Evolutionary conservation across 2,797 vertebrate genomes (phyloP).

Genomic region (Coracias cyanogaster): DNA sequence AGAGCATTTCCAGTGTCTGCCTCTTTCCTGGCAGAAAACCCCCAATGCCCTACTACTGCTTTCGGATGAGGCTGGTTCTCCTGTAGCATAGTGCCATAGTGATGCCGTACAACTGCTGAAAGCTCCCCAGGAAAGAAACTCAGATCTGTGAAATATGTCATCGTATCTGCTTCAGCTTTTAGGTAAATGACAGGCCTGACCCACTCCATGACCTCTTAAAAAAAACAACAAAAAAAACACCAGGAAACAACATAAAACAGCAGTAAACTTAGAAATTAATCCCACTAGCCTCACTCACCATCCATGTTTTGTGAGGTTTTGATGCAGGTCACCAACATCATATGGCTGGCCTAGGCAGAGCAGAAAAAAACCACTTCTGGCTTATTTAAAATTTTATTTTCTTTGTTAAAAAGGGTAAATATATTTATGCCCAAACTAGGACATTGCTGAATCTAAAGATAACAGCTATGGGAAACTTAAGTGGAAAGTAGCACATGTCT

Average conservation of each 20-base stretch:
- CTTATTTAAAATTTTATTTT: conserved; percentile 9
- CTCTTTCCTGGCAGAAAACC: not conserved
- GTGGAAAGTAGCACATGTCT: conserved; percentile 61
- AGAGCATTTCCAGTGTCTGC: not conserved
- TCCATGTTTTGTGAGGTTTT: not conserved
- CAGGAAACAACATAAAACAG: too few species aligned
- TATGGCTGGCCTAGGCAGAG: not conserved
- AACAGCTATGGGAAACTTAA: conserved; percentile 72
- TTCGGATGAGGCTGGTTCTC: not conserved
- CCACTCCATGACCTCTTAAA: not conserved
- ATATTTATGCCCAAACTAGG: conserved; percentile 64
- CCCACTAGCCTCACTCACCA: not conserved
- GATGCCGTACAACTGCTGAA: not conserved
- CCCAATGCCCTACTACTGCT: not conserved
- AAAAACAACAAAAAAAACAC: not conserved
- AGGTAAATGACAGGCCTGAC: not conserved
- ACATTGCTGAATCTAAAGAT: conserved; percentile 62
- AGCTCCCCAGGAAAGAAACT: not conserved
- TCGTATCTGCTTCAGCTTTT: not conserved
- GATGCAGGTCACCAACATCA: not conserved
- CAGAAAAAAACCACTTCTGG: not conserved
- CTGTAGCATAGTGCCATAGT: not conserved
- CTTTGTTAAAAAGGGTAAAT: conserved; percentile 43
- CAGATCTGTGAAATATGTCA: not conserved
- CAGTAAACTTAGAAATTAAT: not conserved